A percentile compares a stretch with the other conserved stretches of the same genome.
phyloP scores from a whole-genome alignment of 2,888 invertebrate species.

The Adela reaumurella region DNA sequence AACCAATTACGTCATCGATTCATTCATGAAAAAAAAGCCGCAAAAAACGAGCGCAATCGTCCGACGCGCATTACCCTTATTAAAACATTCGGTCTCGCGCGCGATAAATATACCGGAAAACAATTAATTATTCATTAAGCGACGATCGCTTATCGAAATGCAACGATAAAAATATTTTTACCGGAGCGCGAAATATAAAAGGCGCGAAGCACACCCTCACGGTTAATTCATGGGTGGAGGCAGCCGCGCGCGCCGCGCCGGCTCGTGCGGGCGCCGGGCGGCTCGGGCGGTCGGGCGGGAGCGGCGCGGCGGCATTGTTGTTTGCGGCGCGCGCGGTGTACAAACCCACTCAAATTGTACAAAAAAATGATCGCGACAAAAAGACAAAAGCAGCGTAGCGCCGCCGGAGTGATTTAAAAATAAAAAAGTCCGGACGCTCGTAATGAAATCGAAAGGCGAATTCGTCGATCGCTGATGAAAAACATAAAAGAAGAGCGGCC shows the following conservation, averaged over 20 bases:
- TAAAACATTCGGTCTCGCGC: conserved; percentile 43
- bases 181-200: conserved; percentile 42
- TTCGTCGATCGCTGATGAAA: conserved; percentile 54
- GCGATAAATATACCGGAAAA: conserved; percentile 50
- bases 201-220: conserved; percentile 5
- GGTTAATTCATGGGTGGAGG: background rate
- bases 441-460: conserved; percentile 57
- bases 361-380: conserved; percentile 15
- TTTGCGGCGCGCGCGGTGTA: conserved; percentile 43
- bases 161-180: conserved; percentile 52
- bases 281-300: too few relatives aligned
- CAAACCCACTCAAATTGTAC: conserved; percentile 9
- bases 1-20: conserved; percentile 55
- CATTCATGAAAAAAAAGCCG: conserved; percentile 51
- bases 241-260: too few relatives aligned
- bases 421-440: conserved; percentile 50
- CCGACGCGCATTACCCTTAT: background rate
- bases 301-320: conserved; percentile 42
- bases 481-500: conserved; percentile 40
- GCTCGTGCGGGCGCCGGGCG: too few relatives aligned
- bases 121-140: conserved; percentile 56
- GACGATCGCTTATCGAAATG: conserved; percentile 19
- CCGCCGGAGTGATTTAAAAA: conserved; percentile 52
- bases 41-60: conserved; percentile 20
- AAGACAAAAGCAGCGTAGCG: conserved; percentile 39